phyloP scores from a whole-genome alignment of 2,888 invertebrate genomes.

The Melieria omissa region DNA sequence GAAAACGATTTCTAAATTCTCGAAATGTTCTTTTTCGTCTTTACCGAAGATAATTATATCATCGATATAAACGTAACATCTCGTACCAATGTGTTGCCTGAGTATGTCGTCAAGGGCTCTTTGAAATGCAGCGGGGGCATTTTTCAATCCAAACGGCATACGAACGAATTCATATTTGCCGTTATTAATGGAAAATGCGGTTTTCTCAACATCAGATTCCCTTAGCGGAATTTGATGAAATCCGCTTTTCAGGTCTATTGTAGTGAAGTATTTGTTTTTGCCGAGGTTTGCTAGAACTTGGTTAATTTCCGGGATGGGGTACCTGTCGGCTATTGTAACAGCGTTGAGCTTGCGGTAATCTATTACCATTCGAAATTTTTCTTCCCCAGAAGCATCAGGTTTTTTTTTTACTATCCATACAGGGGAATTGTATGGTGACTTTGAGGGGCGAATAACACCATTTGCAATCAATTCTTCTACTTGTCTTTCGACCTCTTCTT shows the following conservation, averaged over 20 bases:
- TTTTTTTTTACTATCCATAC: slow-evolving; percentile 29
- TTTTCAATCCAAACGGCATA: slow-evolving; percentile 31
- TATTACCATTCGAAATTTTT: slow-evolving; percentile 25
- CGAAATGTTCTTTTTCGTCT: slow-evolving; percentile 7
- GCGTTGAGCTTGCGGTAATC: slow-evolving; percentile 1
- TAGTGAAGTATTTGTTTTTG: neutral
- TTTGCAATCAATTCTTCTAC: neutral
- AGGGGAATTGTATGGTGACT: slow-evolving; percentile 7
- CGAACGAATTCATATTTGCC: no score
- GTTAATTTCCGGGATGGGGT: no score
- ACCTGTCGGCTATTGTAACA: slow-evolving; percentile 5
- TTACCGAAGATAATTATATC: slow-evolving; percentile 18
- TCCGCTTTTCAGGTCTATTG: no score
- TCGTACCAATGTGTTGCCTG: neutral
- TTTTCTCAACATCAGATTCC: neutral
- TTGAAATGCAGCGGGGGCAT: no score
- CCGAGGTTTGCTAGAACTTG: neutral
- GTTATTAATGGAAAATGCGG: no score
- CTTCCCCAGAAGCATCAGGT: slow-evolving; percentile 18
- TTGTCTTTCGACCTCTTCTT: slow-evolving; percentile 6
- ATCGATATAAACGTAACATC: no score
- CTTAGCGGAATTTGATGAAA: slow-evolving; percentile 30
- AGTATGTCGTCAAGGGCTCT: no score
- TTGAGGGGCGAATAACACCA: no score
- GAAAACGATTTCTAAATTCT: slow-evolving; percentile 15